These are phyloP conservation scores for Arge pagana DNA, from an alignment of 2,888 invertebrate genomes.

Conservation along the genomic window DNA sequence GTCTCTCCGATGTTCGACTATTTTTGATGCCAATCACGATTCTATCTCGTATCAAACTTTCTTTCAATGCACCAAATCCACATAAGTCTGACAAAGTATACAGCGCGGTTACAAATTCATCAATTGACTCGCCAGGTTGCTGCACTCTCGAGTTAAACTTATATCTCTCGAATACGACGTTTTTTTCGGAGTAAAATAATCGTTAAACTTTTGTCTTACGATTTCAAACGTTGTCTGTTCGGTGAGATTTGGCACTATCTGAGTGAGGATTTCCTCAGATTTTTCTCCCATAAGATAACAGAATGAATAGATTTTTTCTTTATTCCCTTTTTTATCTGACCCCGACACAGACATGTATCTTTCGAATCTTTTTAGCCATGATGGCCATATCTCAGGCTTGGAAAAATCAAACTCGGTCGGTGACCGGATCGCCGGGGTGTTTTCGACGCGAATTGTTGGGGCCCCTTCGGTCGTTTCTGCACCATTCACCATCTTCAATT, in stretches of 20 bases:
- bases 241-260: constrained; percentile 19
- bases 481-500: no score
- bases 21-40: constrained; percentile 36
- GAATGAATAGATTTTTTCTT: constrained; percentile 33
- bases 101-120: constrained; percentile 30
- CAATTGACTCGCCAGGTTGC: constrained; percentile 18
- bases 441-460: no score
- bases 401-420: constrained; percentile 27
- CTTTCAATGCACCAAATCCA: constrained; percentile 29
- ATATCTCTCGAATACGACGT: constrained; percentile 32
- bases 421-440: constrained; percentile 20
- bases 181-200: constrained; percentile 31
- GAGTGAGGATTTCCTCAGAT: constrained; percentile 32
- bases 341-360: constrained; percentile 25
- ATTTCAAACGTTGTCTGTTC: constrained; percentile 3
- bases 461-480: no score
- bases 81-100: constrained; percentile 31
- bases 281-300: constrained; percentile 34
- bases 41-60: constrained; percentile 36
- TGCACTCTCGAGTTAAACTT: constrained; percentile 31
- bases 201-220: constrained; percentile 23
- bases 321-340: constrained; percentile 16
- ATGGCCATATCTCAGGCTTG: constrained; percentile 24
- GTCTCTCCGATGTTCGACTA: constrained; percentile 26
- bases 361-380: constrained; percentile 28